Percentiles rank a stretch among this genome's conserved stretches.
Evolutionary conservation across 30 jellyfish, hydroid and myxozoan genomes (phyloP).

Genomic region (Sanderia malayensis): DNA sequence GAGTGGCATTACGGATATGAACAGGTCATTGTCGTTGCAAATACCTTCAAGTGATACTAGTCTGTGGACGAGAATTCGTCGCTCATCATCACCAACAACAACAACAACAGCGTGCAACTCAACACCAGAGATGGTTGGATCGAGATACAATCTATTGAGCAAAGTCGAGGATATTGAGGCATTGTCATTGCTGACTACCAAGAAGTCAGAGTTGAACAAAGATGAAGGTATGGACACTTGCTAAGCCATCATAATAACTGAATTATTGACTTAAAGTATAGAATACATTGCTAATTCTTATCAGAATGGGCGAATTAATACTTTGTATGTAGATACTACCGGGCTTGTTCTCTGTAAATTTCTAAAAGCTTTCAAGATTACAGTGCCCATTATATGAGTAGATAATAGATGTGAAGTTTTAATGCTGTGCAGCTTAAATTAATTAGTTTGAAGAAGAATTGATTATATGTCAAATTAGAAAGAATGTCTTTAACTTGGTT

Average conservation of each 20-base stretch:
- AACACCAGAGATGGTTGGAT: neutral
- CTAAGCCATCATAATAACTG: neutral
- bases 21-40: slow-evolving; percentile 12
- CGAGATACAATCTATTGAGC: neutral
- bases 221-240: neutral
- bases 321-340: too few relatives aligned
- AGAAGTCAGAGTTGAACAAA: neutral
- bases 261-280: neutral
- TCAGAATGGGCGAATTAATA: too few relatives aligned
- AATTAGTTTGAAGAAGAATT: too few relatives aligned
- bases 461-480: too few relatives aligned
- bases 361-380: too few relatives aligned
- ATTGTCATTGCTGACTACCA: neutral
- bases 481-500: too few relatives aligned
- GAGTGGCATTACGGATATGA: neutral
- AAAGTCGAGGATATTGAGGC: neutral
- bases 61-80: neutral
- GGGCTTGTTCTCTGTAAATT: too few relatives aligned
- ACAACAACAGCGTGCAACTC: neutral
- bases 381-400: too few relatives aligned
- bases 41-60: slow-evolving; percentile 2
- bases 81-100: slow-evolving; percentile 4
- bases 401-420: too few relatives aligned
- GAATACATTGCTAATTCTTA: neutral
- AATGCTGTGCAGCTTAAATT: too few relatives aligned